Conservation (phyloP, 1,140 invertebrate genomes). For the Sarcophaga peregrina region DNA sequence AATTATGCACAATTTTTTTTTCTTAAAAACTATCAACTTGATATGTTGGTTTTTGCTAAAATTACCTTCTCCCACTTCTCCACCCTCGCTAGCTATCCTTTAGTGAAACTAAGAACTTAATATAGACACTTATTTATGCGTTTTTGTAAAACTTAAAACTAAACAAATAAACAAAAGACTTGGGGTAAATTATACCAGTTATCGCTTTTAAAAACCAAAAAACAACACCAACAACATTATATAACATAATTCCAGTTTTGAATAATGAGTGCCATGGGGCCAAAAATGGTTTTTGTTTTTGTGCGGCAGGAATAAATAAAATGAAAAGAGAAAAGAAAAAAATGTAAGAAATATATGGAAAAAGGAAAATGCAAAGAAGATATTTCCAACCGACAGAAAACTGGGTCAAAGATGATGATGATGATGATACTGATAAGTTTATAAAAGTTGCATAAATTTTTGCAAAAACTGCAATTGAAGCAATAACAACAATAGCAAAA, state of each 20-base stretch:
- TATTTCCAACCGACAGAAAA: background rate
- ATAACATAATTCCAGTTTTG: constrained; percentile 10
- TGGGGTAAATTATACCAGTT: constrained; percentile 1
- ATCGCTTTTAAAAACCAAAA: background rate
- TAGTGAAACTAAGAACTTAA: background rate
- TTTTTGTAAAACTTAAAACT: background rate
- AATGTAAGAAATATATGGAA: too few species aligned
- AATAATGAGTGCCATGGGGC: constrained; percentile 6
- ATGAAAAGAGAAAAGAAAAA: too few species aligned
- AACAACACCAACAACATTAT: background rate
- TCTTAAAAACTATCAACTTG: background rate
- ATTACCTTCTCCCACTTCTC: background rate
- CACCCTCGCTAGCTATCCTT: background rate
- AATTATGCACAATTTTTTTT: too few species aligned
- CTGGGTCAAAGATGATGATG: constrained; percentile 23
- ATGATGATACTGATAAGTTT: constrained; percentile 22
- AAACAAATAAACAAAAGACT: background rate
- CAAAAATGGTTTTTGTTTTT: background rate
- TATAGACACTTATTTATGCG: background rate
- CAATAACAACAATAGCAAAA: background rate
- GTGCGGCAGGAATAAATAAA: background rate
- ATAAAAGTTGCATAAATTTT: constrained; percentile 9
- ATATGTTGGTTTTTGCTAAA: background rate
- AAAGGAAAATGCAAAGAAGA: too few species aligned
- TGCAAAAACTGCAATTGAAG: background rate